Evolutionary conservation across 2,797 vertebrate species (phyloP).

Genomic region (Hipposideros larvatus): DNA sequence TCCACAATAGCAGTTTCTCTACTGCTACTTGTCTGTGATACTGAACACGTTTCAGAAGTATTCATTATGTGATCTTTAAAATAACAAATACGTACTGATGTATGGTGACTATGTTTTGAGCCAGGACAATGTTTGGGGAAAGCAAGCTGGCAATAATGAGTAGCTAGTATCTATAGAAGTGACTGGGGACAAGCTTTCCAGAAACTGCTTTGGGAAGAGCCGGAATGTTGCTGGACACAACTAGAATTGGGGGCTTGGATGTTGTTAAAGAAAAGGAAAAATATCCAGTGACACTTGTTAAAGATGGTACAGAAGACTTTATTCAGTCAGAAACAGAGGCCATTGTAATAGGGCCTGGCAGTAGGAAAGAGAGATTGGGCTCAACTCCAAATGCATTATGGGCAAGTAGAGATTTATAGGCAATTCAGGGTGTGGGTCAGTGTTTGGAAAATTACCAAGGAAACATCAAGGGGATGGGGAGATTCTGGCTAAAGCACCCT

Average conservation of each 20-base stretch:
- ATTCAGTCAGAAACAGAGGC: background rate
- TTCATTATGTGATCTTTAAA: background rate
- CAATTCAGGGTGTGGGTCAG: background rate
- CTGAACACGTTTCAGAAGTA: background rate
- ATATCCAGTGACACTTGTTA: background rate
- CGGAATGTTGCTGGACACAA: background rate
- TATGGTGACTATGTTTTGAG: constrained; percentile 9
- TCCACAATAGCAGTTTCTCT: background rate
- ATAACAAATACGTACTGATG: background rate
- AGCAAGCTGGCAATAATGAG: background rate
- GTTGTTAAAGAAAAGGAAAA: background rate
- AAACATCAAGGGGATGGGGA: background rate
- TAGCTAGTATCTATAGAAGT: background rate
- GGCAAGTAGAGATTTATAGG: background rate
- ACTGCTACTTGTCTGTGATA: background rate
- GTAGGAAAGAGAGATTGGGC: background rate
- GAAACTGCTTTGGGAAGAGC: background rate
- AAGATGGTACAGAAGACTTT: background rate
- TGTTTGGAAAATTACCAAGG: background rate
- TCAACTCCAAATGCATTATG: background rate
- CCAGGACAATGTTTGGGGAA: background rate
- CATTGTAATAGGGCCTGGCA: background rate
- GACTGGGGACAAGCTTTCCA: background rate
- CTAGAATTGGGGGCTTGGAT: background rate
- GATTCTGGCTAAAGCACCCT: background rate